Base-by-base conservation (phyloP, 2,113 vertebrate species). In the Psophia crepitans region DNA sequence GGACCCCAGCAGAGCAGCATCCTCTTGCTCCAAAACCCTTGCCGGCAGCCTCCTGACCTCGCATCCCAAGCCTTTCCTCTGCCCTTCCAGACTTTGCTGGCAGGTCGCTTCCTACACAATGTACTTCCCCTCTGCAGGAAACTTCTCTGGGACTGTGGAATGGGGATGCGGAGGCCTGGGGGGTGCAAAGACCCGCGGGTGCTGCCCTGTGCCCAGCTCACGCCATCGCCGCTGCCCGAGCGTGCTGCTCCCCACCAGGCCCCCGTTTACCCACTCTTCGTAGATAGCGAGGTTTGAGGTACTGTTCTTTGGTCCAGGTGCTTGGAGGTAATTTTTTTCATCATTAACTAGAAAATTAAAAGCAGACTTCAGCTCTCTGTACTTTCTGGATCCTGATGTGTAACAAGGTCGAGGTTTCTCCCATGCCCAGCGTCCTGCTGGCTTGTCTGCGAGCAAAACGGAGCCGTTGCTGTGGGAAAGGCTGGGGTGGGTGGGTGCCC, bases 131-230 rank as follows among this genome's bases (percentile, higher is more conserved):
- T 21, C 16, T 7, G 12, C 7, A 44, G 53, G 51, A 39, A 37
- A 4, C 14, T 18, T 27, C 39, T 35, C 24, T 2, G 2, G 41
- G 35, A 32, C 10, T 39, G 41, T 14, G 58, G 58, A 19, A 37
- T 6, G 44, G 57, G 64, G 51, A 26, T 0, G 2, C 14, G 1
- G 49, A 6, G 63, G 10, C 14, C 28, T 9, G 24, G 21, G 37
- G 57, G 63, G 22, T 63, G 49, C 35, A 24, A 33, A 24, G 0
- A 0, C 7, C 35, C 0, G 0, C 0, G 5, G 23, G 9, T 2
- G 2, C 39, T 54, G 73, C 44, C 41, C 48, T 9, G 12, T 22
- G 35, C 28, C 54, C 54, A 18, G 44, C 10, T 44, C 24, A 2
- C 35, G 9, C 35, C 13, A 1, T 44, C 23, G 2, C 39, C 7